These are phyloP conservation scores for Peromyscus maniculatus DNA, from an alignment of 2,113 vertebrate genomes.

Conservation along the genomic window DNA sequence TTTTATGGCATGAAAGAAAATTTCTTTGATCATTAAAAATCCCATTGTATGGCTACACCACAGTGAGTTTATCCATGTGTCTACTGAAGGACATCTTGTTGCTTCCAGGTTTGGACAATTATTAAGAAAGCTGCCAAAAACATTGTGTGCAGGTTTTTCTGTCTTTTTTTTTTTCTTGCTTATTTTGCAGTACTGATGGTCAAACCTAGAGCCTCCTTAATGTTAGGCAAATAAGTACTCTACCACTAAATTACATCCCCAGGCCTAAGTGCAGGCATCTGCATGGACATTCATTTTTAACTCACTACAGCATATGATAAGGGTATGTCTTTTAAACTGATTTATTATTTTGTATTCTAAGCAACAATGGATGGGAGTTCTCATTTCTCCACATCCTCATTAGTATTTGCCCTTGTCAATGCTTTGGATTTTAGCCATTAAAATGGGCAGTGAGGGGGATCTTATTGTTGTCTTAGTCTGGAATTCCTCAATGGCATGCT, in stretches of 20 bases:
- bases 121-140: background rate
- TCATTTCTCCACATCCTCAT: background rate
- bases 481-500: background rate
- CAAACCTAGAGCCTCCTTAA: too few species aligned
- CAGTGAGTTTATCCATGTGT: background rate
- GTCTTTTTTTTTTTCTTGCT: background rate
- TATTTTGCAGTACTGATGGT: background rate
- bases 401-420: background rate
- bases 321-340: background rate
- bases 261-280: background rate
- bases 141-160: background rate
- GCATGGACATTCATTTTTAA: background rate
- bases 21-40: background rate
- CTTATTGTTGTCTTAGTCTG: background rate
- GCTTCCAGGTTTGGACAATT: background rate
- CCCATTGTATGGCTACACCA: too few species aligned
- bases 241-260: background rate
- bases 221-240: background rate
- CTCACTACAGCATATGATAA: background rate
- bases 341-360: background rate
- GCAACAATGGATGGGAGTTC: background rate
- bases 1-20: background rate
- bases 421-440: background rate
- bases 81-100: background rate
- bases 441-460: background rate